Evolutionary conservation across 2,113 vertebrate species (phyloP), one percentile per base, ranked within the genome.

Genomic region (Baryphthengus martii): DNA sequence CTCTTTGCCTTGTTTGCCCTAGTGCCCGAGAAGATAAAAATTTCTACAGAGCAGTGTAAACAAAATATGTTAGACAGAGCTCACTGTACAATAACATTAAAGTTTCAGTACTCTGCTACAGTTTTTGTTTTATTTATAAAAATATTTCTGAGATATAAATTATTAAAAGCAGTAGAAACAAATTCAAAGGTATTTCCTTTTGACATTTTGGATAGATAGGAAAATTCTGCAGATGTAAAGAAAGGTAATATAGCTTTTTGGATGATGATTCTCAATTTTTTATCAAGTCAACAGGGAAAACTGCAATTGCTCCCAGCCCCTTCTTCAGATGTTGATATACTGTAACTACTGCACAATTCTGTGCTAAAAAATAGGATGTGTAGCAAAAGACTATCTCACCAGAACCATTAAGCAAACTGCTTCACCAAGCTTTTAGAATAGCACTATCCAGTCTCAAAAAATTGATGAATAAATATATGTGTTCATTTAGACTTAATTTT

Each of bases 61-160:
- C 65, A 93, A 56, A 88, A 65, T 82, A 50, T 72, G 83, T 96
- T 94, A 88, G 81, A 84, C 91, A 89, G 89, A 80, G 35, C 78
- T 49, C 76, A 58, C 58, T 77, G 26, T 65, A 94, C 5, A 2
- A 67, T 88, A 70, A 71, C 53, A 96, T 97, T 89, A 95, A 96
- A 92, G 68, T 96, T 97, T 96, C 85, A 96, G 44, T 31, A 82
- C 65, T 78, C 31, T 21, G 71, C 91, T 67, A 89, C 42, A 94
- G 52, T 94, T 96, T 97, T 85, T 94, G 95, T 93, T 97, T 97
- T 89, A 97, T 97, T 96, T 94, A 96, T 96, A 95, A 89, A 96
- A 96, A 83, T 96, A 88, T 85, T 91, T 94, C 85, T 93, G 75
- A 79, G 92, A 62, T 89, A 91, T 97, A 92, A 96, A 95, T 96